phyloP scores from a whole-genome alignment of 2,113 vertebrate species.

The Sinosuthora webbiana region DNA sequence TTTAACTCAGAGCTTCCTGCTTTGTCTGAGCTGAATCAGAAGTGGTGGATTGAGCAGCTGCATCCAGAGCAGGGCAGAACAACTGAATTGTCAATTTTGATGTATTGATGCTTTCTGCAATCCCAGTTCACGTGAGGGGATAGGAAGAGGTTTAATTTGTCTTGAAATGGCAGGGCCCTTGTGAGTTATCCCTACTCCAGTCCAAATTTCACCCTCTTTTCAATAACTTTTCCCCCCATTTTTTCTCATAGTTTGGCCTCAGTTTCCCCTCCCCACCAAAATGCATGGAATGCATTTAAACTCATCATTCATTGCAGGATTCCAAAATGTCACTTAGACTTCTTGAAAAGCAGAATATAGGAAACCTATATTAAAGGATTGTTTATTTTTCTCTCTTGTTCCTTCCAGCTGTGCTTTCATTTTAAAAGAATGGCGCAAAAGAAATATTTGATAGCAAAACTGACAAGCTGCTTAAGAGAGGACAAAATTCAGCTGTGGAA shows the following conservation, averaged over 20 bases:
- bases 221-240: not conserved
- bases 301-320: not conserved
- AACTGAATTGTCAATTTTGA: not conserved
- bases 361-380: not conserved
- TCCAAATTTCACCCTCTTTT: not conserved
- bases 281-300: not conserved
- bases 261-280: not conserved
- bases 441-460: constrained; percentile 83
- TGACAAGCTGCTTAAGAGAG: constrained; percentile 84
- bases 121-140: not conserved
- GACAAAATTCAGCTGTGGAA: constrained; percentile 91
- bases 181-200: not conserved
- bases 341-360: not conserved
- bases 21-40: not conserved
- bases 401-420: not conserved
- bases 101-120: not conserved
- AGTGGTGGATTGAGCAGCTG: not conserved
- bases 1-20: not conserved
- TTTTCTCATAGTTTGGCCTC: not conserved
- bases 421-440: constrained; percentile 82
- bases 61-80: not conserved
- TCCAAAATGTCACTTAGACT: not conserved
- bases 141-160: not conserved
- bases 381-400: not conserved
- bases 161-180: not conserved